Percentiles rank a stretch among this genome's conserved stretches.
These are phyloP conservation scores for Spilosoma lubricipeda DNA, from an alignment of 2,888 invertebrate species.

Conservation along the genomic window DNA sequence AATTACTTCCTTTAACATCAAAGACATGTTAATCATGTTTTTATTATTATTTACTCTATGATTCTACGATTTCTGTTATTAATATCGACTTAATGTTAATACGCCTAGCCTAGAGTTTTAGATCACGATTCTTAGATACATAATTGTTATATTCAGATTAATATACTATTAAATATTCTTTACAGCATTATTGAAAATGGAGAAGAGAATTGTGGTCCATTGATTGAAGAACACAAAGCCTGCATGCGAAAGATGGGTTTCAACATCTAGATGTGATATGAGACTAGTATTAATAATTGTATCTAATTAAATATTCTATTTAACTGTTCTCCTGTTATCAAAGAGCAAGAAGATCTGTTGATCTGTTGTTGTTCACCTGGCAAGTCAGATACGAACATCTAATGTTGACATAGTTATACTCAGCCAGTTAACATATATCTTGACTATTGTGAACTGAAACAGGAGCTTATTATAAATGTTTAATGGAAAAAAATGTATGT, in stretches of 20 bases:
- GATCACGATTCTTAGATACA: too few species aligned
- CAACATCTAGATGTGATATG: constrained; percentile 90
- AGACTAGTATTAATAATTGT: constrained; percentile 15
- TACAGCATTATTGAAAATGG: constrained; percentile 97
- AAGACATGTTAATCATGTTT: not conserved
- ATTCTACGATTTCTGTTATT: not conserved
- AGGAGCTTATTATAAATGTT: not conserved
- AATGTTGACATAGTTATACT: not conserved
- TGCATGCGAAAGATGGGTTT: constrained; percentile 99
- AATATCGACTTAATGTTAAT: not conserved
- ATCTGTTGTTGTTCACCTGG: too few species aligned
- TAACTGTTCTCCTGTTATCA: constrained; percentile 12
- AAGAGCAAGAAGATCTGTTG: not conserved
- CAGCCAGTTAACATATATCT: not conserved
- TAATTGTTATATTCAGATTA: too few species aligned
- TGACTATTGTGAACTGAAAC: not conserved
- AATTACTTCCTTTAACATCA: not conserved
- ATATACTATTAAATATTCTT: too few species aligned
- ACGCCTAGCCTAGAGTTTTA: not conserved
- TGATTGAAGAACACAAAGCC: constrained; percentile 98
- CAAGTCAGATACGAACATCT: not conserved
- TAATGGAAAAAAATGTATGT: not conserved
- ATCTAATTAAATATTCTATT: constrained; percentile 27
- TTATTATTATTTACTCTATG: not conserved
- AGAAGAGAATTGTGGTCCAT: constrained; percentile 94